Base-by-base conservation (phyloP, 1,140 invertebrate genomes). In the Heliconius congener region DNA sequence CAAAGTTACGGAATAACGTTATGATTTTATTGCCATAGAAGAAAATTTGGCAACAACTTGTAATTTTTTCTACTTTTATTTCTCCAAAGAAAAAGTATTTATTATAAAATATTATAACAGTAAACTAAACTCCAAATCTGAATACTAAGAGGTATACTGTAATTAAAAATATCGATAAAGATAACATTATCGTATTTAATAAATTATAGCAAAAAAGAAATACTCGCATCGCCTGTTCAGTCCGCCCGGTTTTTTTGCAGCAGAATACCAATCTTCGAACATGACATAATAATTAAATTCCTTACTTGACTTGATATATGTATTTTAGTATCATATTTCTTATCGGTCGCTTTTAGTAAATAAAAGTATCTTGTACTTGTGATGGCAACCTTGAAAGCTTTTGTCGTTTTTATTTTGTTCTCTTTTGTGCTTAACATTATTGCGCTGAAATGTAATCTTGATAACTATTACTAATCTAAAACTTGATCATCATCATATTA, bases 261-360 rank as follows among this genome's bases (percentile, higher is more conserved):
- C 50, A 50, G 30, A 76, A 76, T 76, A 50, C 60, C 74, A 66
- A 70, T 76, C 37, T 70, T 66, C n/a, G 60, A 50, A 70, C 74
- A 76, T 76, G 74, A 76, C 52, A 76, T 76, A 76, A 76, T 76
- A 76, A 76, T 76, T 76, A 76, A 76, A 60, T 76, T 76, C 57
- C 37, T 76, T 18, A 76, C 60, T 66, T 66, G 60, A 30, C 60
- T 66, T 66, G 60, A 66, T 66, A 66, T 66, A 66, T 66, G 60
- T 66, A 66, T 30, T 66, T 66, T 30, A 27, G 9, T 66, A 66
- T 66, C 9, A 66, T 66, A 66, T 30, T 30, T 30, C 60, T 8
- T n/a, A 23, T 57, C 55, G 16, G 6, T 27, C 23, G n/a, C 27
- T 66, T 30, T 66, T 30, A 66, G 13, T 66, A 66, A 66, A 77